Conservation (phyloP, 2,797 vertebrate genomes). For the Anguilla pacifica region DNA sequence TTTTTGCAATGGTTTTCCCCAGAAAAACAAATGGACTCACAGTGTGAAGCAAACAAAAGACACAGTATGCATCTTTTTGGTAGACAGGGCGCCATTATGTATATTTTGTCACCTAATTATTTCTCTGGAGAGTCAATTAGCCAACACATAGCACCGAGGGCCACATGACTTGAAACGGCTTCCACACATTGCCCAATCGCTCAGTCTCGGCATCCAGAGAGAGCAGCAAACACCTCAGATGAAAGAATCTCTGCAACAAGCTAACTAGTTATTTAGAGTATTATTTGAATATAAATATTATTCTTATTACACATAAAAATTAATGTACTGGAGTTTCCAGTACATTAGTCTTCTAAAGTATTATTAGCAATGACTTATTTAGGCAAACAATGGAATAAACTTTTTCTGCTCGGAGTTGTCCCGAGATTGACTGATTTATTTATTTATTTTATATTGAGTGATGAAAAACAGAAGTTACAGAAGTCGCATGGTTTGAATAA, state of each 20-base stretch:
- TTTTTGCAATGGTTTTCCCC: slow-evolving; percentile 47
- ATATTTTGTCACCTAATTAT: slow-evolving; percentile 74
- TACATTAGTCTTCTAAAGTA: slow-evolving; percentile 74
- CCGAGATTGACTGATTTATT: slow-evolving; percentile 49
- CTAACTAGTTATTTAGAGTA: slow-evolving; percentile 63
- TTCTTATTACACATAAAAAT: slow-evolving; percentile 53
- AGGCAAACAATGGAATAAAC: slow-evolving; percentile 47
- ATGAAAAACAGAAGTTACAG: neutral
- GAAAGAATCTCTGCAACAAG: slow-evolving; percentile 59
- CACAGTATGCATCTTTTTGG: slow-evolving; percentile 61
- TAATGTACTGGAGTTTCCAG: slow-evolving; percentile 61
- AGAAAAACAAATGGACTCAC: slow-evolving; percentile 59
- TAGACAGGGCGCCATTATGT: slow-evolving; percentile 56
- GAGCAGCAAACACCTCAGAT: slow-evolving; percentile 52
- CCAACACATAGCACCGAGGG: slow-evolving; percentile 53
- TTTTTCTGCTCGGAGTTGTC: slow-evolving; percentile 62
- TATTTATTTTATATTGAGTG: slow-evolving; percentile 31
- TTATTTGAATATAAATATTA: slow-evolving; percentile 66
- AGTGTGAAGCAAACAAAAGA: slow-evolving; percentile 56
- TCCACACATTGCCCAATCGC: slow-evolving; percentile 51
- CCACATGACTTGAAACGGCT: slow-evolving; percentile 49
- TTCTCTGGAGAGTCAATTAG: slow-evolving; percentile 75
- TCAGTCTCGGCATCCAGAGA: slow-evolving; percentile 58
- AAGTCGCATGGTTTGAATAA: neutral
- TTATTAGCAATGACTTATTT: slow-evolving; percentile 34